Evolutionary conservation across 2,797 vertebrate species (phyloP).

Genomic region (Simalia tracyae): DNA sequence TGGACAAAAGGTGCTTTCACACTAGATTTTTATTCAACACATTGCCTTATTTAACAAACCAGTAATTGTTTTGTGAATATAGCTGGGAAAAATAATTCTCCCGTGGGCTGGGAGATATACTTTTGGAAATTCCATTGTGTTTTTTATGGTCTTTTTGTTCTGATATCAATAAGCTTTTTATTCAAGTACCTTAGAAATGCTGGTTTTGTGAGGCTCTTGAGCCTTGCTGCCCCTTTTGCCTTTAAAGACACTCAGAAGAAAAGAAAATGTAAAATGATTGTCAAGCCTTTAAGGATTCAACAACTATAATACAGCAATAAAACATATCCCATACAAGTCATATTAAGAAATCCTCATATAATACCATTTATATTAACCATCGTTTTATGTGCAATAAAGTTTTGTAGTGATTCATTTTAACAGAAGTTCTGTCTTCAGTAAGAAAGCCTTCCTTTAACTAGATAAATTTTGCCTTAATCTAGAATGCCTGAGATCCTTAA

Average conservation of each 20-base stretch:
- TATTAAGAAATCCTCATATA: background rate
- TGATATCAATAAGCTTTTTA: background rate
- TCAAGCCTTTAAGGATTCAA: background rate
- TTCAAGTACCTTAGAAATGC: background rate
- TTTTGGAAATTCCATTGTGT: background rate
- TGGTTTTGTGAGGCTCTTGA: background rate
- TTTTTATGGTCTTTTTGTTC: background rate
- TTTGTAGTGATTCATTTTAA: background rate
- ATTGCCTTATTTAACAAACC: background rate
- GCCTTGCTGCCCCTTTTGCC: background rate
- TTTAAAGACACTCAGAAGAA: background rate
- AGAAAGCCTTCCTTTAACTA: background rate
- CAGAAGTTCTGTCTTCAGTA: background rate
- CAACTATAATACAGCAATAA: background rate
- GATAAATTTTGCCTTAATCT: background rate
- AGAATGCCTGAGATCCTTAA: background rate
- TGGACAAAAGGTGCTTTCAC: background rate
- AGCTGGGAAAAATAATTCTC: background rate
- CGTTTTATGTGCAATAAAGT: background rate
- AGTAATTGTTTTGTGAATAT: background rate
- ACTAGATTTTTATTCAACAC: background rate
- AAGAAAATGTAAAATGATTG: background rate
- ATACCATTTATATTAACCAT: background rate
- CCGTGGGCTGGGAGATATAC: background rate
- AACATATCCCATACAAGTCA: background rate